Base-by-base conservation (phyloP, 2,113 vertebrate genomes). In the Chlorocebus sabaeus region DNA sequence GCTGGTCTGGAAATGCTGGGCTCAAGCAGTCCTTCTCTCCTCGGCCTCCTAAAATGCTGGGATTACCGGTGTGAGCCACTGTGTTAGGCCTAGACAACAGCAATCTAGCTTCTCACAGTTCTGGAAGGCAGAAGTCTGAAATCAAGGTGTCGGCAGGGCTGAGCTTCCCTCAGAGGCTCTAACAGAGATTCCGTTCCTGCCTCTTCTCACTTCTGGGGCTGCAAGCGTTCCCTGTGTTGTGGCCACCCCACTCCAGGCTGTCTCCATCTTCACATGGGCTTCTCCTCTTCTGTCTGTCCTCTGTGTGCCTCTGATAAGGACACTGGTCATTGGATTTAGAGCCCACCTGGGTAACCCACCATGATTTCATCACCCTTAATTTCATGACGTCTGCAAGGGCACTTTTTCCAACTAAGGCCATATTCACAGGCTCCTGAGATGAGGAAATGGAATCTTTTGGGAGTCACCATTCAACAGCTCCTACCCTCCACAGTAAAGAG, bases 401-500 rank as follows among this genome's bases (percentile, higher is more conserved):
- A 3, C 17, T 8, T 38, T 75, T 48, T 75, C 40, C 73, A 43
- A 75, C 27, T 7, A 75, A 43, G 23, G 38, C 20, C 70, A 73
- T n/a, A 73, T 73, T 40, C 20, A 40, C 20, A 73, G 9, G n/a
- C n/a, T 30, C 40, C 40, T 23, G 38, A 25, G 52, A 10, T 35
- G 4, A 27, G 25, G 48, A 40, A 5, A 5, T 5, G 35, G 35
- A 18, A 13, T 79, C 50, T 38, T 64, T 82, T 6, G 10, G 38
- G 57, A 55, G 68, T 45, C 5, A 20, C 18, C 20, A 32, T 32
- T 50, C 61, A 48, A 16, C 14, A 27, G 61, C 27, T 5, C 27
- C 61, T 9, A 8, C 27, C 2, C 8, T 17, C 0, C 6, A 13
- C 0, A 27, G 59, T 12, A 18, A 45, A 18, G 4, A 20, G 8